Base-by-base conservation (phyloP, 2,888 invertebrate species). In the Ochropleura leucogaster region DNA sequence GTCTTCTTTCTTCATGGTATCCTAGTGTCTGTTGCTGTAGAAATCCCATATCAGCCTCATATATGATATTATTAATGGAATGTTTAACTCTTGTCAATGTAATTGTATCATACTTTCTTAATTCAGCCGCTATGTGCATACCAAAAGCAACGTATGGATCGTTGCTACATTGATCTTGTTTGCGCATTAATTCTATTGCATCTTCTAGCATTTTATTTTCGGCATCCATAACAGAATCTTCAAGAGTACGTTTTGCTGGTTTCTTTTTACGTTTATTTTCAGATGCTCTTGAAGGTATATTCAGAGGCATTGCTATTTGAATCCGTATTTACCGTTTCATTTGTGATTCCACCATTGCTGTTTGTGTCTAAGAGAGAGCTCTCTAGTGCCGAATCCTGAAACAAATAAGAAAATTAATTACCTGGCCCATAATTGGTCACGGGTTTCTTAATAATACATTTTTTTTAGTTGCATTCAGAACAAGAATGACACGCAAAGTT, bases 141-240 rank as follows among this genome's bases (percentile, higher is more conserved):
- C 82, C 82, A 80, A 77, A 82, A 77, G 77, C 64, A 55, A 72
- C 69, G 80, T 77, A 80, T 55, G 74, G 77, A 78, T 78, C 73
- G 72, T 79, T 77, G 71, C 68, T 79, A 77, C 79, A 72, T 63
- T 72, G 66, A 81, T 74, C 77, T 82, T 79, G 79, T 79, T 57
- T 77, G 71, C 77, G 81, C 63, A 79, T 79, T 79, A 76, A 46
- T 79, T 79, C 76, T 77, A 79, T 72, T 68, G 81, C 81, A 57
- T 81, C 79, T 81, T 79, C 73, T 81, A 81, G 72, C 76, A 79
- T 80, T 74, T 74, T 55, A 77, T 80, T 80, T 73, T 77, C 73
- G 64, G 79, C 77, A 40, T 74, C 70, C 30, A 30, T 30, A 30
- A 30, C 30, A 30, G 30, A 2, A 30, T 30, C 30, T 30, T 30